phyloP scores from a whole-genome alignment of 35 echinoderm and acorn worm genomes.

The Ophioderma brevispina region DNA sequence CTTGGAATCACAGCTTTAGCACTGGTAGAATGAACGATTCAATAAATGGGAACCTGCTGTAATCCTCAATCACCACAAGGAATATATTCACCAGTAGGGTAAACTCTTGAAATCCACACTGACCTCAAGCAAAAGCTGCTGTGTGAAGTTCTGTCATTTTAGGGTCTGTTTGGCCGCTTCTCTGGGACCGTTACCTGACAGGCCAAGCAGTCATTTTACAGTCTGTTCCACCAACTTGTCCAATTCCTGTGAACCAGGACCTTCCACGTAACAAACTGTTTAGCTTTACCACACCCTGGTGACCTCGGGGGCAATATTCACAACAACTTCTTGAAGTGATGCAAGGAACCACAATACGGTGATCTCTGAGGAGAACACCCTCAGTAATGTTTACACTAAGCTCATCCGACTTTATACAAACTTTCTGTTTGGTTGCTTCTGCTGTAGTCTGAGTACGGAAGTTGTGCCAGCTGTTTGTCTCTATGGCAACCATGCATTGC shows the following conservation, averaged over 20 bases:
- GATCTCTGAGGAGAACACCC: conserved; percentile 60
- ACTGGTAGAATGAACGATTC: conserved; percentile 67
- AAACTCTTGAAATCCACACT: conserved; percentile 59
- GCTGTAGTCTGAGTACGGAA: not conserved
- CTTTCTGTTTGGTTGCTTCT: not conserved
- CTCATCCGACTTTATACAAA: conserved; percentile 24
- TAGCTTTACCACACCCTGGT: conserved; percentile 74
- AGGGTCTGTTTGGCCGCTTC: conserved; percentile 34
- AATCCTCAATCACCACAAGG: conserved; percentile 59
- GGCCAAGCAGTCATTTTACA: conserved; percentile 61
- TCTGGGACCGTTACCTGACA: conserved; percentile 57
- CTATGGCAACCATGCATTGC: conserved; percentile 32
- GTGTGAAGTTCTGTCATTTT: conserved; percentile 54
- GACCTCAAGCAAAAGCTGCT: conserved; percentile 34
- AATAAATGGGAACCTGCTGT: conserved; percentile 53
- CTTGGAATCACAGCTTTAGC: conserved; percentile 61
- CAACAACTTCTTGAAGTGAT: conserved; percentile 26
- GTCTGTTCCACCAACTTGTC: conserved; percentile 56
- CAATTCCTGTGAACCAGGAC: conserved; percentile 68
- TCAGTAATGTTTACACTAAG: conserved; percentile 50
- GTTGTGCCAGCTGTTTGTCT: conserved; percentile 43
- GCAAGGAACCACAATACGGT: conserved; percentile 62
- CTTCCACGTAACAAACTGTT: conserved; percentile 81
- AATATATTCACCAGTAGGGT: conserved; percentile 56
- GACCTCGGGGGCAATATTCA: conserved; percentile 64